These are phyloP conservation scores for Leucophenga montana DNA, from an alignment of 2,888 invertebrate genomes.

Conservation along the genomic window DNA sequence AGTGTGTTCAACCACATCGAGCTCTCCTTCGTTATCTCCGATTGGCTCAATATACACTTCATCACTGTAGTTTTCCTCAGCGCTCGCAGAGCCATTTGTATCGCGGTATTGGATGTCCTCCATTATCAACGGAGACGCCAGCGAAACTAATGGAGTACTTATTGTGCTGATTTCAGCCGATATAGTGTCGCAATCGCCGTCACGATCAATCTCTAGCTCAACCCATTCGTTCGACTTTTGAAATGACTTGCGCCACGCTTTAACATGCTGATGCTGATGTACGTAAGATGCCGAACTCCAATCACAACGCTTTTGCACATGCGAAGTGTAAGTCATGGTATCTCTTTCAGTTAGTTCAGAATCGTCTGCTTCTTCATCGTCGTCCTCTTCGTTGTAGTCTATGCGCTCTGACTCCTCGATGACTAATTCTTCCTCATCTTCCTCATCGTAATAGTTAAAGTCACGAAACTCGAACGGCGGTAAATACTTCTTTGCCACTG, in stretches of 20 bases:
- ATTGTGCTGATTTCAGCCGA: constrained; percentile 16
- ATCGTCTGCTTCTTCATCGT: constrained; percentile 31
- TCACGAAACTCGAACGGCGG: constrained; percentile 66
- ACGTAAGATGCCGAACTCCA: neutral
- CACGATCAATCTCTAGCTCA: constrained; percentile 21
- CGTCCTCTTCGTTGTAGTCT: constrained; percentile 50
- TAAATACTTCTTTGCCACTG: constrained; percentile 64
- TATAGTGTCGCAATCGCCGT: constrained; percentile 34
- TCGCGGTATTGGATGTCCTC: constrained; percentile 9
- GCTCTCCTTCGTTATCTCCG: constrained; percentile 18
- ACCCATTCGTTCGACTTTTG: constrained; percentile 10
- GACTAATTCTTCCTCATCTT: constrained; percentile 41
- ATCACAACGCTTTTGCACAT: neutral
- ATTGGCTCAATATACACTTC: constrained; percentile 15
- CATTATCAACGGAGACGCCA: neutral
- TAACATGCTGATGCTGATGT: neutral
- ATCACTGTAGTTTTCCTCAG: constrained; percentile 5
- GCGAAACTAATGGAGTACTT: neutral
- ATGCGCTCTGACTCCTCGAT: neutral
- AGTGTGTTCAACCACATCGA: constrained; percentile 34
- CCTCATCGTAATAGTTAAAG: constrained; percentile 60
- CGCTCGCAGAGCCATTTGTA: constrained; percentile 12
- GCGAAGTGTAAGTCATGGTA: neutral
- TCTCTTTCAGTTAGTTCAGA: constrained; percentile 32
- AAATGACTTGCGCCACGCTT: constrained; percentile 1